Evolutionary conservation across 37 sponge, comb jelly and placozoan genomes (phyloP).

Genomic region (Eunapius fragilis): DNA sequence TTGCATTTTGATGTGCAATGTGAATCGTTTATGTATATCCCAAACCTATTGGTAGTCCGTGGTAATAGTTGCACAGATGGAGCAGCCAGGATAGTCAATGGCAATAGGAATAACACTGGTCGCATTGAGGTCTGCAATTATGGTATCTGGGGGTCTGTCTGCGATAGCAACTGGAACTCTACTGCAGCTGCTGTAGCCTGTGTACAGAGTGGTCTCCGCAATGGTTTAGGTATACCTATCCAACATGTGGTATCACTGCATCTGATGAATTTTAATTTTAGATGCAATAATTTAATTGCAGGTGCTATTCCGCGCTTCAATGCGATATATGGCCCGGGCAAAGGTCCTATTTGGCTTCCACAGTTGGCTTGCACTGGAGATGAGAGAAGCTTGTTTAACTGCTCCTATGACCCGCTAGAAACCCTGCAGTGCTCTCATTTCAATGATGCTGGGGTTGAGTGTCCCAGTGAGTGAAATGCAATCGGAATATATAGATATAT

Average conservation of each 20-base stretch:
- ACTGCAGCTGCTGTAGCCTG: slow-evolving; percentile 6
- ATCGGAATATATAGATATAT: no score
- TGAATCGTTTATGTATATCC: neutral
- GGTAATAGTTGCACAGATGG: slow-evolving; percentile 5
- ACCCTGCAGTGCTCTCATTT: neutral
- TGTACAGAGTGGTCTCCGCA: neutral
- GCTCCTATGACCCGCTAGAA: neutral
- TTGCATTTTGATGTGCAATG: neutral
- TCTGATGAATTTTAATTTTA: no score
- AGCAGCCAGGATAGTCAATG: neutral
- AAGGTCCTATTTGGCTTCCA: neutral
- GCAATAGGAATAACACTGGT: neutral
- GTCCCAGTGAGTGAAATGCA: neutral
- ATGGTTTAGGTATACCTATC: no score
- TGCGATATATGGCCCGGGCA: neutral
- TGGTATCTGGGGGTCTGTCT: slow-evolving; percentile 17
- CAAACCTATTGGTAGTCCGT: neutral
- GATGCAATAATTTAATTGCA: no score
- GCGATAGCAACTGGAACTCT: slow-evolving; percentile 10
- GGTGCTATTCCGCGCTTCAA: slow-evolving; percentile 1
- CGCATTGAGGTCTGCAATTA: slow-evolving; percentile 20
- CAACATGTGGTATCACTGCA: no score
- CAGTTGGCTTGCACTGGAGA: neutral
- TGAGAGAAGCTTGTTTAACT: neutral
- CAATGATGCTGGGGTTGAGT: slow-evolving; percentile 13